Percentiles rank a stretch among this genome's conserved stretches.
Evolutionary conservation across 2,797 vertebrate species (phyloP).

Genomic region (Sphenopsis melanotis): DNA sequence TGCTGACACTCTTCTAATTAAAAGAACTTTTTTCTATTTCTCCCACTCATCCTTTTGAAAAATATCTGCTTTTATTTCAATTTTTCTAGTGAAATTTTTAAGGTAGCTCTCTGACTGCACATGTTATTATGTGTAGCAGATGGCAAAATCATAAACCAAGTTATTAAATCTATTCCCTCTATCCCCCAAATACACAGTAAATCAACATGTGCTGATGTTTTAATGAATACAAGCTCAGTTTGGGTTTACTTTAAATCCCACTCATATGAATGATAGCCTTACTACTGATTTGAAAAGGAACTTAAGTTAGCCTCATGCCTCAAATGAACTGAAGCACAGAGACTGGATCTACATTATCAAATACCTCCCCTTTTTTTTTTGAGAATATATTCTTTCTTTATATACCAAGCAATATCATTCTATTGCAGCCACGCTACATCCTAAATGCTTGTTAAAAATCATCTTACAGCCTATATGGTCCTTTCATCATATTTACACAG

Average conservation of each 20-base stretch:
- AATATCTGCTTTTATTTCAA: not conserved
- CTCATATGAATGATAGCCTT: not conserved
- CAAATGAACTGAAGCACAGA: not conserved
- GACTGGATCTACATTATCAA: not conserved
- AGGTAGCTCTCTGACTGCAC: not conserved
- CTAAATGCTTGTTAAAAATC: not conserved
- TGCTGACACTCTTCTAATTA: not conserved
- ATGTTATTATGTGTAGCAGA: not conserved
- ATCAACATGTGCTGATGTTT: constrained; percentile 1
- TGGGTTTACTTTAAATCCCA: not conserved
- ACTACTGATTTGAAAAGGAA: not conserved
- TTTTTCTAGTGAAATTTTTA: not conserved
- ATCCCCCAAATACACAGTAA: not conserved
- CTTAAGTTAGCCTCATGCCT: not conserved
- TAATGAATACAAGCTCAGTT: not conserved
- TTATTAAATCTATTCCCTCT: constrained; percentile 23
- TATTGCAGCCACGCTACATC: not conserved
- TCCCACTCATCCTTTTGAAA: not conserved
- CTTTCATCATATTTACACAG: not conserved
- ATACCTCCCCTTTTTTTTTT: not conserved
- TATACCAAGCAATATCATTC: not conserved
- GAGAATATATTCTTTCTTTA: not conserved
- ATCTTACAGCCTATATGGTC: not conserved
- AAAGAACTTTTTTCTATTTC: not conserved
- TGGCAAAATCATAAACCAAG: constrained; percentile 13